These are phyloP conservation scores for Leucoma salicis DNA, from an alignment of 2,888 invertebrate species.

Conservation along the genomic window DNA sequence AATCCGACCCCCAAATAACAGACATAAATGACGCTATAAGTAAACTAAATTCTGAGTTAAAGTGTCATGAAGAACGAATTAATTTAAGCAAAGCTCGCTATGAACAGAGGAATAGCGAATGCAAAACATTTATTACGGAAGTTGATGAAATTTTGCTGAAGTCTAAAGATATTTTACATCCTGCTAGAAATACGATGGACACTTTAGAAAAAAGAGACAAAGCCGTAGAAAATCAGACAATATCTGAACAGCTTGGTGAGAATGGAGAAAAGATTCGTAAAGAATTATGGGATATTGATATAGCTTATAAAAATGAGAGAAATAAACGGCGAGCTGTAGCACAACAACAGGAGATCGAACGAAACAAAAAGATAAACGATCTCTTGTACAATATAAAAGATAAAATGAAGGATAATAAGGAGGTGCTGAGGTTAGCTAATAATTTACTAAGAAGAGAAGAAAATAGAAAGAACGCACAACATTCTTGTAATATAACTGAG, in stretches of 20 bases:
- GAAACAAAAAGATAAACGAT: conserved; percentile 58
- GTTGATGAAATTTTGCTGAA: conserved; percentile 64
- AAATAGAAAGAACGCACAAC: conserved; percentile 38
- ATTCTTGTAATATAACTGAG: conserved; percentile 34
- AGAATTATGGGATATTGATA: conserved; percentile 56
- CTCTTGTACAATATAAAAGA: conserved; percentile 68
- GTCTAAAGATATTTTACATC: conserved; percentile 65
- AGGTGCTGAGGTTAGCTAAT: conserved; percentile 64
- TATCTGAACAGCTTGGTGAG: conserved; percentile 10
- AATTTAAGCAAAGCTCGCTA: conserved; percentile 59
- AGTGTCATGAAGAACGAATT: conserved; percentile 63
- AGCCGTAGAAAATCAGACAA: conserved; percentile 17
- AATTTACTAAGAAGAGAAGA: conserved; percentile 62
- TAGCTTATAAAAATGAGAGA: conserved; percentile 38
- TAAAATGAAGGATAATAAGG: conserved; percentile 73
- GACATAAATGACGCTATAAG: conserved; percentile 64
- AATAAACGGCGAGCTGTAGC: conserved; percentile 44
- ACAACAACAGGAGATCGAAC: conserved; percentile 48
- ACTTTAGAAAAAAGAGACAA: conserved; percentile 9
- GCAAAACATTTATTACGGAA: conserved; percentile 66
- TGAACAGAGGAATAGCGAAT: conserved; percentile 61
- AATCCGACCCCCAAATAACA: conserved; percentile 52
- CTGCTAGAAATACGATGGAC: conserved; percentile 19
- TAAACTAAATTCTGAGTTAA: conserved; percentile 61
- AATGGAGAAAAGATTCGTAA: conserved; percentile 41